Evolutionary conservation across 2,113 vertebrate species (phyloP), one percentile per base, ranked within the genome.

Genomic region (Dipodomys ordii): DNA sequence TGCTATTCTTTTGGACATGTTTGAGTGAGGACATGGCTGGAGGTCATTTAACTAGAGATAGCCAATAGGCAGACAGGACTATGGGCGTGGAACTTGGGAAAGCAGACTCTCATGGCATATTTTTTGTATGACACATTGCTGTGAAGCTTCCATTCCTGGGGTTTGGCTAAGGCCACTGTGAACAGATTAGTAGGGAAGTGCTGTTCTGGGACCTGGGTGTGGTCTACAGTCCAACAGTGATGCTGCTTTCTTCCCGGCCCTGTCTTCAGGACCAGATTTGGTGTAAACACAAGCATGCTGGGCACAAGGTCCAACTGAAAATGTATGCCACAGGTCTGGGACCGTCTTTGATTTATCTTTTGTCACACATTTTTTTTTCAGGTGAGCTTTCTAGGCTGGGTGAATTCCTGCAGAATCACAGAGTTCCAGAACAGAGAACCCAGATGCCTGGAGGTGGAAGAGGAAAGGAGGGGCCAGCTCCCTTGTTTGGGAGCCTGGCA

Each of bases 101-200:
- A 64, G 71, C 92, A 28, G 28, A 78, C 16, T 74, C 68, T 10
- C 28, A 62, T 25, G 77, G 81, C 81, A 84, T 91, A 86, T 27
- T 91, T 97, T 95, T 91, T 87, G 18, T 57, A 76, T 85, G 93
- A 94, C 93, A 96, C 87, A 93, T 79, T 84, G 69, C 60, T 82
- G 81, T 67, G 39, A 67, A 87, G 89, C 80, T 32, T 91, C 83
- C 89, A 64, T 95, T 92, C 74, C 49, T 72, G 9, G 44, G 88
- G 87, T 87, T 77, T 92, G 94, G 91, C 93, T 81, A 46, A 62
- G 77, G 87, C 80, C 53, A 8, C 80, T 11, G 28, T 84, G 77
- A 80, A 78, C 39, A 46, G 85, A 84, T 44, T 6, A 62, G 65
- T 77, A 39, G 88, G 83, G 86, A 87, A 16, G 86, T 32, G 62